A percentile compares a stretch with the other conserved stretches of the same genome.
These are phyloP conservation scores for Noctuana brunneofusca DNA, from an alignment of 2,888 invertebrate species.

Conservation along the genomic window DNA sequence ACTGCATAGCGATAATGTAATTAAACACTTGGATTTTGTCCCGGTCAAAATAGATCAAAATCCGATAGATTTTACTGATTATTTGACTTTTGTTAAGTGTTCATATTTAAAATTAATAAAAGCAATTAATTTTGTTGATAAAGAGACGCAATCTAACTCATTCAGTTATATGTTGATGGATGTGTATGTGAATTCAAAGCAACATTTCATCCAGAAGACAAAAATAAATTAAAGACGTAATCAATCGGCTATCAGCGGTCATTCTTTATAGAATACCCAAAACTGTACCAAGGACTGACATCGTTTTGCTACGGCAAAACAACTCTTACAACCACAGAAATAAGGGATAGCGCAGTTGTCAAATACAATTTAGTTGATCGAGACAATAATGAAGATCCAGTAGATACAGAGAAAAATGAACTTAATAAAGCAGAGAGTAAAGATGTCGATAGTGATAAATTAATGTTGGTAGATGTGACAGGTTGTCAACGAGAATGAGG, in stretches of 20 bases:
- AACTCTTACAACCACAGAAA: not conserved
- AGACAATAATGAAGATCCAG: not conserved
- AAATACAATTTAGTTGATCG: not conserved
- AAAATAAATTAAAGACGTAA: constrained; percentile 3
- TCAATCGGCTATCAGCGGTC: constrained; percentile 8
- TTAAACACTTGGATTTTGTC: too few species aligned
- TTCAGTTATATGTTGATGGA: not conserved
- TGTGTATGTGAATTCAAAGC: not conserved
- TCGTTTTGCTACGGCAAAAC: not conserved
- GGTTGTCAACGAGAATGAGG: constrained; percentile 9
- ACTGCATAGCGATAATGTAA: too few species aligned
- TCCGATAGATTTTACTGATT: too few species aligned
- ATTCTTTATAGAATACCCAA: constrained; percentile 6
- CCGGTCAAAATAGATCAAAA: too few species aligned
- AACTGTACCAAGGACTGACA: not conserved
- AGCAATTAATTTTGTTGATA: too few species aligned
- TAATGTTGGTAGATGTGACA: not conserved
- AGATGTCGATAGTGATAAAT: constrained; percentile 9
- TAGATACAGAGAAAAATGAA: constrained; percentile 6
- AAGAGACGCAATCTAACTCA: not conserved
- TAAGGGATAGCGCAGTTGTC: not conserved
- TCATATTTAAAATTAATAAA: too few species aligned
- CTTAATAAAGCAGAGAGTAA: constrained; percentile 3
- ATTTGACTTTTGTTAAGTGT: too few species aligned
- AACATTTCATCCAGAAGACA: not conserved